phyloP scores from a whole-genome alignment of 2,888 invertebrate species.

The Neuroscelio doddi region DNA sequence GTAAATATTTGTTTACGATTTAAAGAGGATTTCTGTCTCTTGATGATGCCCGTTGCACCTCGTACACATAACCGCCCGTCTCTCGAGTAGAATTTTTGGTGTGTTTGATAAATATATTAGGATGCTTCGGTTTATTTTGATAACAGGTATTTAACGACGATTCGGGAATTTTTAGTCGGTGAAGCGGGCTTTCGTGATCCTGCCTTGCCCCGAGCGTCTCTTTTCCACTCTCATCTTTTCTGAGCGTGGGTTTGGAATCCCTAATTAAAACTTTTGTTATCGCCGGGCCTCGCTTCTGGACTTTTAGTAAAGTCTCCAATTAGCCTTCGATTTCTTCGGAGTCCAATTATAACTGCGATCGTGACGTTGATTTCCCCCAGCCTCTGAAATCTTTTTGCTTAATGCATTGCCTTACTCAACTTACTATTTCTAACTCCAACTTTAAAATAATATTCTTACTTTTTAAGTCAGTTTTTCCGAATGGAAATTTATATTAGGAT shows the following conservation, averaged over 20 bases:
- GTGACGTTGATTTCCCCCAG: constrained; percentile 7
- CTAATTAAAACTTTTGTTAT: constrained; percentile 46
- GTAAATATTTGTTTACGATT: constrained; percentile 67
- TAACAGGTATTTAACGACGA: constrained; percentile 60
- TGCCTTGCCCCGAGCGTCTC: constrained; percentile 11
- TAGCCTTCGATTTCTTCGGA: constrained; percentile 23
- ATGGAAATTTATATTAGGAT: too few species aligned
- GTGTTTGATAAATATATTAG: constrained; percentile 68
- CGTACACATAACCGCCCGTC: constrained; percentile 43
- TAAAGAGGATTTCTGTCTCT: constrained; percentile 60
- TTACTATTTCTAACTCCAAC: too few species aligned
- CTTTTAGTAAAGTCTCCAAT: constrained; percentile 30
- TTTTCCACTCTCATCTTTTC: constrained; percentile 10
- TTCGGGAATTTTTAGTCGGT: constrained; percentile 39
- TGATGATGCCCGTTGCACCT: constrained; percentile 51
- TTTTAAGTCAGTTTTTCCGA: too few species aligned
- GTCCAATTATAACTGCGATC: constrained; percentile 28
- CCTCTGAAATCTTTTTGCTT: constrained; percentile 1
- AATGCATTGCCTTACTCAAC: too few species aligned
- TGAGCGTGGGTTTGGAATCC: constrained; percentile 37
- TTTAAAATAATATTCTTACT: too few species aligned
- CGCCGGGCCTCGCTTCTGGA: constrained; percentile 40
- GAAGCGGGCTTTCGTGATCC: constrained; percentile 26
- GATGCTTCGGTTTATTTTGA: constrained; percentile 60
- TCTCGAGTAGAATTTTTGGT: constrained; percentile 31